A percentile compares a stretch with the other conserved stretches of the same genome.
These are phyloP conservation scores for Syngnathus floridae DNA, from an alignment of 2,113 vertebrate species.

Conservation along the genomic window DNA sequence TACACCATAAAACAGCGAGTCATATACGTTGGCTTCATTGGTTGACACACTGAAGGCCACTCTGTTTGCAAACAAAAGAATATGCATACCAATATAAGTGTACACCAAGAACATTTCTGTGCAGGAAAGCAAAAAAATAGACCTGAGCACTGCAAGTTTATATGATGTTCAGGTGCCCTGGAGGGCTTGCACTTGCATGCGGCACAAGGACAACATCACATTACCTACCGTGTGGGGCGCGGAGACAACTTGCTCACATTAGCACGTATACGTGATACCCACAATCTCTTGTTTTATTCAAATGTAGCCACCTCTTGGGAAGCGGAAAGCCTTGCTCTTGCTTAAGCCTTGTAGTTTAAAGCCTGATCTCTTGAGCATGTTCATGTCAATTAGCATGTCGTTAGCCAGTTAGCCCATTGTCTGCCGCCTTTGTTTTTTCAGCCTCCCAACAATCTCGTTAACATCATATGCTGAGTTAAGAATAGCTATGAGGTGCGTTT, in stretches of 20 bases:
- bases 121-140: not conserved
- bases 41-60: not conserved
- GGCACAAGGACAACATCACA: conserved; percentile 23
- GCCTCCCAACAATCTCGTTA: conserved; percentile 14
- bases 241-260: conserved; percentile 22
- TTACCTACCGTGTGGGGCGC: conserved; percentile 18
- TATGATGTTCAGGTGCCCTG: conserved; percentile 4
- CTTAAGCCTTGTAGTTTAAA: conserved; percentile 14
- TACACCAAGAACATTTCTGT: not conserved
- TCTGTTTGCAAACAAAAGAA: conserved; percentile 1
- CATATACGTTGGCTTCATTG: too few species aligned
- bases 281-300: conserved; percentile 38
- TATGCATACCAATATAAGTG: not conserved
- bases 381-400: conserved; percentile 4
- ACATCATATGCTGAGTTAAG: not conserved
- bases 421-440: not conserved
- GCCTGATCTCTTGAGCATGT: conserved; percentile 8
- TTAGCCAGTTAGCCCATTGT: conserved; percentile 9
- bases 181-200: conserved; percentile 11
- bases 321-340: not conserved
- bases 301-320: conserved; percentile 24
- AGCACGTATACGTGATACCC: conserved; percentile 26
- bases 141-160: conserved; percentile 15
- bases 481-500: not conserved
- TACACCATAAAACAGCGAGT: too few species aligned